phyloP scores from a whole-genome alignment of 35 echinoderm and acorn worm species.

The Diadema setosum region DNA sequence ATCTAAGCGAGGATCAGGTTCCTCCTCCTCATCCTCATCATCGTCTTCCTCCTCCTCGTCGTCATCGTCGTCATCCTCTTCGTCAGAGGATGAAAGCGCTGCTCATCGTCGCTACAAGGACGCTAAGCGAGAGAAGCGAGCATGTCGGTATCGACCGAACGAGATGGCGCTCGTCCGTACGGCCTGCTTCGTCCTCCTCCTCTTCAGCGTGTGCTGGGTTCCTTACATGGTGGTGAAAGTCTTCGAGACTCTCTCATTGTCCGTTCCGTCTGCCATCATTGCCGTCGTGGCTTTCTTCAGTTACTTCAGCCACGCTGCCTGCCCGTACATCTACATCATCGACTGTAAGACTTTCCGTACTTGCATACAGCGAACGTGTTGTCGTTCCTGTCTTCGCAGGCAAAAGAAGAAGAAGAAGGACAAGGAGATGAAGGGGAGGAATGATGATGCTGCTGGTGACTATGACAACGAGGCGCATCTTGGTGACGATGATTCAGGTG shows the following conservation, averaged over 20 bases:
- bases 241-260: background rate
- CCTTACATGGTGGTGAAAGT: conserved; percentile 37
- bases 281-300: conserved; percentile 8
- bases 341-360: background rate
- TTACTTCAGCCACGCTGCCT: conserved; percentile 6
- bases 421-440: background rate
- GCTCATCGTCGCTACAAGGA: conserved; percentile 33
- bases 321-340: conserved; percentile 9
- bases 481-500: background rate
- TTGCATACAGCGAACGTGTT: background rate
- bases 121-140: conserved; percentile 12
- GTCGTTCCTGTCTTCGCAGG: background rate
- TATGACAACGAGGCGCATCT: background rate
- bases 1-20: background rate
- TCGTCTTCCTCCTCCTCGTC: conserved; percentile 33
- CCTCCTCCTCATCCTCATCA: conserved; percentile 18
- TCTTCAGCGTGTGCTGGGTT: conserved; percentile 26
- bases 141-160: conserved; percentile 31
- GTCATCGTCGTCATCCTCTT: conserved; percentile 13
- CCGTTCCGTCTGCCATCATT: background rate
- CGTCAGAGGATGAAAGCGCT: conserved; percentile 39
- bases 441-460: background rate
- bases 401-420: background rate
- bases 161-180: conserved; percentile 34
- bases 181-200: background rate